These are phyloP conservation scores for Atlantisia rogersi DNA, from an alignment of 2,113 vertebrate species.

Conservation along the genomic window DNA sequence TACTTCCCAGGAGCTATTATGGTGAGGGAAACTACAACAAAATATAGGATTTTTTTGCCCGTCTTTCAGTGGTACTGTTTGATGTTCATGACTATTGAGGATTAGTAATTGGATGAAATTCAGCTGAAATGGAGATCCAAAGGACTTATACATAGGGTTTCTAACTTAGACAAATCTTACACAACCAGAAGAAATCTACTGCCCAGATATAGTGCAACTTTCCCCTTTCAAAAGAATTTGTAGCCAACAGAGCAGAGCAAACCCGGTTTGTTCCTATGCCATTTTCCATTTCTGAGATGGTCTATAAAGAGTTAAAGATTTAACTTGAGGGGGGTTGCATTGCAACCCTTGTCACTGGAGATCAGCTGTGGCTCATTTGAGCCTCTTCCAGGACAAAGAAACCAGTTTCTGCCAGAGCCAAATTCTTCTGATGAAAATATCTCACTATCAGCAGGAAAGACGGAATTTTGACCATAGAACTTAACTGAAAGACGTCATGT, in stretches of 20 bases:
- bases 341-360: neutral
- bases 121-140: neutral
- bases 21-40: neutral
- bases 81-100: neutral
- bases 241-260: neutral
- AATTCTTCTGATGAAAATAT: neutral
- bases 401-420: neutral
- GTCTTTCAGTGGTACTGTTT: neutral
- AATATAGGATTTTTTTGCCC: neutral
- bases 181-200: neutral
- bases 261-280: neutral
- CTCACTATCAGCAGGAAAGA: neutral
- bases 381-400: neutral
- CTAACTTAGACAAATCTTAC: neutral
- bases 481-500: neutral
- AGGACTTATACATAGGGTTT: neutral
- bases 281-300: neutral
- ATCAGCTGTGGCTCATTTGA: neutral
- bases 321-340: neutral
- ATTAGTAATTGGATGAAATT: neutral
- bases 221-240: neutral
- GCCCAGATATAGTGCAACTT: neutral
- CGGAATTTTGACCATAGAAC: neutral
- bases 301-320: neutral
- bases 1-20: neutral